Evolutionary conservation across 2,888 invertebrate genomes (phyloP).

Genomic region (Apamea crenata): DNA sequence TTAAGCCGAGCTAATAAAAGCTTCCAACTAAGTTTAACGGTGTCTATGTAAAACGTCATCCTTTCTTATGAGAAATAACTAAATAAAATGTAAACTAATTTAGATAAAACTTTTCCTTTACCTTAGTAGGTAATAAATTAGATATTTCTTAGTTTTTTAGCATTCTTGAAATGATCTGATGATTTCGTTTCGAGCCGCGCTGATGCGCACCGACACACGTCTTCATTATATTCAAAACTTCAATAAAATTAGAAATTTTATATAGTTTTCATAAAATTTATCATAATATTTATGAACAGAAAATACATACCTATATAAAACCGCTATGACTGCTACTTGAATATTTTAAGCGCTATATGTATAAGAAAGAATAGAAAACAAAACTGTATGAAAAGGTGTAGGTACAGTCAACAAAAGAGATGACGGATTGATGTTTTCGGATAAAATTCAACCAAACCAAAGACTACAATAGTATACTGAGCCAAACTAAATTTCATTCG

Average conservation of each 20-base stretch:
- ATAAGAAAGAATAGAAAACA: background rate
- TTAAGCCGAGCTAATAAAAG: background rate
- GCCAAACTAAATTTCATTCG: too few relatives aligned
- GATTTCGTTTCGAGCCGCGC: background rate
- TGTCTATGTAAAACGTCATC: background rate
- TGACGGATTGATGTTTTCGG: too few relatives aligned
- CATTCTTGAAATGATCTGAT: background rate
- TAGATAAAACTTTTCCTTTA: background rate
- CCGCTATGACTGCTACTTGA: background rate
- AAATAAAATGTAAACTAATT: background rate
- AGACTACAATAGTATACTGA: too few relatives aligned
- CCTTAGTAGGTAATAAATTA: background rate
- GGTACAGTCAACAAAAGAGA: too few relatives aligned
- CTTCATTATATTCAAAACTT: background rate
- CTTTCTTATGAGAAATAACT: background rate
- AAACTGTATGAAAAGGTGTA: too few relatives aligned
- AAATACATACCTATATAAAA: background rate
- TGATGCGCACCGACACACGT: background rate
- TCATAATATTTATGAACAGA: background rate
- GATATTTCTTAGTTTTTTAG: background rate
- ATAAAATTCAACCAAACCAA: too few relatives aligned
- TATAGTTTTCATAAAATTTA: background rate
- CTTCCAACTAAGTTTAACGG: background rate
- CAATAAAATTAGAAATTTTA: slow-evolving; percentile 21
- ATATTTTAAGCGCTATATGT: background rate